Evolutionary conservation across 2,888 invertebrate genomes (phyloP).

Genomic region (Opisthograptis luteolata): DNA sequence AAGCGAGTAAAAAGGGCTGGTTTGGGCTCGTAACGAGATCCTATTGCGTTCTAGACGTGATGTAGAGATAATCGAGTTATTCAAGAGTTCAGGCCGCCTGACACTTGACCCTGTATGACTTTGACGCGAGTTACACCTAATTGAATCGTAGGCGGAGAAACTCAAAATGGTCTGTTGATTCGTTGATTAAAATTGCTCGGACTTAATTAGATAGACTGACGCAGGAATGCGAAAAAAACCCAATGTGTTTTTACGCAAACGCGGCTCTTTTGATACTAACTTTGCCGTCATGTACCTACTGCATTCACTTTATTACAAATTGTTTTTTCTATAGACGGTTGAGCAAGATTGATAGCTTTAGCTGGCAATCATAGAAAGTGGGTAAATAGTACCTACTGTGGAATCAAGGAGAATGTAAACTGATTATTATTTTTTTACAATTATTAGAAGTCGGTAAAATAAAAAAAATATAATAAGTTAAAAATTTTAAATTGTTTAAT

Average conservation of each 20-base stretch:
- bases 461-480: no score
- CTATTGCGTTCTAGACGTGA: background rate
- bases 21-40: no score
- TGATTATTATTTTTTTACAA: no score
- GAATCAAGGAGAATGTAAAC: no score
- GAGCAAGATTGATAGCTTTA: background rate
- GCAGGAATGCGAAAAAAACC: slow-evolving; percentile 31
- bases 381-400: no score
- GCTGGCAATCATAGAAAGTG: slow-evolving; percentile 5
- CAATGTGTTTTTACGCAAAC: slow-evolving; percentile 10
- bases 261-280: slow-evolving; percentile 17
- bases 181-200: slow-evolving; percentile 44
- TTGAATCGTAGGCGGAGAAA: slow-evolving; percentile 44
- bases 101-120: slow-evolving; percentile 73
- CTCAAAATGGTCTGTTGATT: slow-evolving; percentile 39
- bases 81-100: slow-evolving; percentile 69
- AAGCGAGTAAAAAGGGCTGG: no score
- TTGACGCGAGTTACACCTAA: slow-evolving; percentile 40
- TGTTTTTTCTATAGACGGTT: background rate
- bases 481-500: no score
- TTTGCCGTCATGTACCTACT: no score
- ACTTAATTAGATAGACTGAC: slow-evolving; percentile 44
- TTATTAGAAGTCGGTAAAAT: no score
- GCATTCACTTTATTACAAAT: background rate
- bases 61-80: slow-evolving; percentile 51